Evolutionary conservation across 2,888 invertebrate species (phyloP).

Genomic region (Mellilla xanthometata): DNA sequence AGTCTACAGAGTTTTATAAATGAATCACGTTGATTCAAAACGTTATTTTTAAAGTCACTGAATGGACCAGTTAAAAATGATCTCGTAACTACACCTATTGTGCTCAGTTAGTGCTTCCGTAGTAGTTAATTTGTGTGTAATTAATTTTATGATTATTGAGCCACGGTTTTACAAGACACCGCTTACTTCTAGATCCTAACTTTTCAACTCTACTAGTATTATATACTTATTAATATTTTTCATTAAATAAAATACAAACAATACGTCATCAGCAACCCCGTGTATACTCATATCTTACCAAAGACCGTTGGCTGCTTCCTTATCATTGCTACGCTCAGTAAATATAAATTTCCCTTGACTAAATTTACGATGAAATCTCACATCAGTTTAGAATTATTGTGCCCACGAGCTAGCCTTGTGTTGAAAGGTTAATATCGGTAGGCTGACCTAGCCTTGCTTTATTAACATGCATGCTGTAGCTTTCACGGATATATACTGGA

Average conservation of each 20-base stretch:
- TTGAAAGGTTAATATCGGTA: constrained; percentile 9
- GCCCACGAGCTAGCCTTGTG: constrained; percentile 1
- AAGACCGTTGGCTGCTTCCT: neutral
- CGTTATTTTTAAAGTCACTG: neutral
- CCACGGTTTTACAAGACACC: too few relatives aligned
- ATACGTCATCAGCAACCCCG: too few relatives aligned
- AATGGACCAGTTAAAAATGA: neutral
- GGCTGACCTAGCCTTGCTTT: neutral
- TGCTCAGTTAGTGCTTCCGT: too few relatives aligned
- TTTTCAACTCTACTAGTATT: too few relatives aligned
- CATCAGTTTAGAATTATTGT: constrained; percentile 3
- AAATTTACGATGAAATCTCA: neutral
- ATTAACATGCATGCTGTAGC: constrained; percentile 3
- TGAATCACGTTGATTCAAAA: neutral
- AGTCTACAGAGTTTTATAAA: neutral
- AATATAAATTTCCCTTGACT: constrained; percentile 6
- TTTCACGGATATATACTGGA: constrained; percentile 15
- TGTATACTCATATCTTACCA: neutral
- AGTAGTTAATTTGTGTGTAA: too few relatives aligned
- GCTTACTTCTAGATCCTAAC: too few relatives aligned
- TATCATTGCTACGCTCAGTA: neutral
- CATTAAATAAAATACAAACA: too few relatives aligned
- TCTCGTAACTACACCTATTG: too few relatives aligned
- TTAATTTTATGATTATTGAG: too few relatives aligned
- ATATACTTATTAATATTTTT: too few relatives aligned